phyloP scores from a whole-genome alignment of 1,140 invertebrate genomes.

The Pseudomyrmex cubaensis region DNA sequence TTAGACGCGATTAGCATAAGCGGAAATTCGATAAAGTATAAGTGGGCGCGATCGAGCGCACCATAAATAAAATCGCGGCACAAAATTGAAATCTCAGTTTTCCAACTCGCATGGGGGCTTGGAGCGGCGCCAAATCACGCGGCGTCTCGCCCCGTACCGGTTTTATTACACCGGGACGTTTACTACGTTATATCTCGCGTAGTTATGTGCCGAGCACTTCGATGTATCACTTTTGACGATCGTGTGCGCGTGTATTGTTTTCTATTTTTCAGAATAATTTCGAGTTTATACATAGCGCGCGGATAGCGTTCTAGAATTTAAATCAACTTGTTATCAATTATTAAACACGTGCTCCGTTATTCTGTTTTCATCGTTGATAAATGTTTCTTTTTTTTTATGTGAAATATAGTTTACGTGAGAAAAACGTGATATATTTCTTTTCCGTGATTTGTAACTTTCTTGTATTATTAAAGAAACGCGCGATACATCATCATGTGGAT shows the following conservation, averaged over 20 bases:
- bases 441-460: neutral
- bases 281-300: neutral
- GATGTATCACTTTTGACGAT: neutral
- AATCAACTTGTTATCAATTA: no score
- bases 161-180: conserved; percentile 21
- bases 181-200: conserved; percentile 1
- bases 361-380: no score
- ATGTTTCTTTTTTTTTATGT: no score
- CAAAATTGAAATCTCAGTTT: conserved; percentile 1
- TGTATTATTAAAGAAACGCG: neutral
- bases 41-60: no score
- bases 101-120: conserved; percentile 7
- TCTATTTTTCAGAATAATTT: neutral
- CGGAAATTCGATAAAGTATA: conserved; percentile 1
- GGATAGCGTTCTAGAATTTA: no score
- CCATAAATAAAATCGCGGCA: conserved; percentile 10
- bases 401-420: no score
- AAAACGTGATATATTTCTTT: no score
- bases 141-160: neutral
- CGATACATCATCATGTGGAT: neutral
- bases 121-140: conserved; percentile 10
- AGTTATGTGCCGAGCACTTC: conserved; percentile 8
- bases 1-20: conserved; percentile 9
- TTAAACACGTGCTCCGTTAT: no score
- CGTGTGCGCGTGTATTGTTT: neutral